phyloP scores from a whole-genome alignment of 2,113 vertebrate species.

The Pholis gunnellus region DNA sequence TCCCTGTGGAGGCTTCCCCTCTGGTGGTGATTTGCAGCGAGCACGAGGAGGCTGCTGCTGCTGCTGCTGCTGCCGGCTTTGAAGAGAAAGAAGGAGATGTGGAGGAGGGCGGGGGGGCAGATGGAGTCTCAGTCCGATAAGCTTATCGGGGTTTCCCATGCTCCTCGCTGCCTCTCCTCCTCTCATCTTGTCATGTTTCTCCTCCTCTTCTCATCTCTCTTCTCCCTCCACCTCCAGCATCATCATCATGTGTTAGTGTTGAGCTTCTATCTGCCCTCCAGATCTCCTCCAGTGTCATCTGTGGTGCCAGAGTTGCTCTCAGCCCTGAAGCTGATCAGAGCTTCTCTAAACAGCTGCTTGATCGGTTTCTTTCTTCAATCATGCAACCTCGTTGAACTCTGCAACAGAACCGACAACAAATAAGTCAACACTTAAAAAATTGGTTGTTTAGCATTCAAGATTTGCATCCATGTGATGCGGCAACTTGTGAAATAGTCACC shows the following conservation, averaged over 20 bases:
- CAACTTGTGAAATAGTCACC: no score
- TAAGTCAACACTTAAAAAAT: not conserved
- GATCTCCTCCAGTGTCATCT: slow-evolving; percentile 13
- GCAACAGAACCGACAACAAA: no score
- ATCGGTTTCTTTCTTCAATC: no score
- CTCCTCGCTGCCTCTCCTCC: slow-evolving; percentile 20
- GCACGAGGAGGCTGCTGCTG: slow-evolving; percentile 24
- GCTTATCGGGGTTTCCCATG: slow-evolving; percentile 60
- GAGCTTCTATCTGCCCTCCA: slow-evolving; percentile 23
- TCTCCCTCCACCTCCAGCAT: slow-evolving; percentile 11
- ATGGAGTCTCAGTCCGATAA: slow-evolving; percentile 41
- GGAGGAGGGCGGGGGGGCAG: not conserved
- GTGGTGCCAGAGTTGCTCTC: slow-evolving; percentile 5
- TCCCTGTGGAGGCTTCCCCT: slow-evolving; percentile 30
- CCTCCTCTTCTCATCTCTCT: not conserved
- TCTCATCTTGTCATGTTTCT: slow-evolving; percentile 3
- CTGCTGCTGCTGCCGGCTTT: slow-evolving; percentile 24
- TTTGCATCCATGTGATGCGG: no score
- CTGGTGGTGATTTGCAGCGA: slow-evolving; percentile 37
- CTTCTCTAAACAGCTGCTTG: slow-evolving; percentile 30
- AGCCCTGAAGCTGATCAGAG: slow-evolving; percentile 20
- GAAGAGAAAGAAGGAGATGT: not conserved
- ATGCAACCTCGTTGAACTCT: not conserved
- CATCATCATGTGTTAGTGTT: not conserved
- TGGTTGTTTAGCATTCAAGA: no score